Evolutionary conservation across 2,113 vertebrate genomes (phyloP).

Genomic region (Willisornis vidua): DNA sequence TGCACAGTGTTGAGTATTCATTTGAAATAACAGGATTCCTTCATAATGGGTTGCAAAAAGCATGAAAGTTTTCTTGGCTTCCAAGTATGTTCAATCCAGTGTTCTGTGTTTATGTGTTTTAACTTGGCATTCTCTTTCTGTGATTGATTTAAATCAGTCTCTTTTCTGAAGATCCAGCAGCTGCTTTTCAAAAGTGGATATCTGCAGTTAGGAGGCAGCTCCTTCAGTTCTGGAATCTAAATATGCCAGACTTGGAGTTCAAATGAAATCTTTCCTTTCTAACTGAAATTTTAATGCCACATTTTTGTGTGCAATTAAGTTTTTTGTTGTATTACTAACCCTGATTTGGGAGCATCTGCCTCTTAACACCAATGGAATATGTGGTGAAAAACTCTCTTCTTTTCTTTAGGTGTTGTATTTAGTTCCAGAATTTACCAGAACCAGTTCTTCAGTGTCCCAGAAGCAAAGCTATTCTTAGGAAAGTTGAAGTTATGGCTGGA

Average conservation of each 20-base stretch:
- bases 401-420: neutral
- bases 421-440: neutral
- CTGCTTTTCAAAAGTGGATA: neutral
- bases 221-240: neutral
- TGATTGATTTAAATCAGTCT: neutral
- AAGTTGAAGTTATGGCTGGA: neutral
- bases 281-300: neutral
- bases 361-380: neutral
- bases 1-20: neutral
- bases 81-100: neutral
- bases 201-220: neutral
- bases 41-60: neutral
- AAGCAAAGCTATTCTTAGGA: neutral
- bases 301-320: neutral
- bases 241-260: neutral
- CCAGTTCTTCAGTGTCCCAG: neutral
- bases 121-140: neutral
- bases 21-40: neutral
- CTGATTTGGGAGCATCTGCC: neutral
- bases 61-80: neutral
- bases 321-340: neutral
- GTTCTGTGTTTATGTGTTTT: neutral
- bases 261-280: neutral
- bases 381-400: neutral
- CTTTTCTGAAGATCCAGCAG: neutral